Evolutionary conservation across 2,113 vertebrate species (phyloP).

Genomic region (Pteropus alecto): DNA sequence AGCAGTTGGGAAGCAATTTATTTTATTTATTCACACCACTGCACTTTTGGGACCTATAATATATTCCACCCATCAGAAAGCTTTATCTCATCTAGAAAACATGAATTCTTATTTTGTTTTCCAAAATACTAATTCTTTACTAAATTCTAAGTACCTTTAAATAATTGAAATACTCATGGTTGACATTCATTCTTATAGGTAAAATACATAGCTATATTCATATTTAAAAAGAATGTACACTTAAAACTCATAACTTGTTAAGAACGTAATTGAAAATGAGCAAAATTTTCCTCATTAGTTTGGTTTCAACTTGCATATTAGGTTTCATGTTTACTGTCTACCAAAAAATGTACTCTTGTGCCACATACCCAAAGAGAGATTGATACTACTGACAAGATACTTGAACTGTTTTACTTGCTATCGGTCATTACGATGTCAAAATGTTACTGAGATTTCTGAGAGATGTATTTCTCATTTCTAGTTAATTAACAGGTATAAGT

Average conservation of each 20-base stretch:
- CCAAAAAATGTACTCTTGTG: not conserved
- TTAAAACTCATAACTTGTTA: conserved; percentile 30
- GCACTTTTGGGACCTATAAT: conserved; percentile 59
- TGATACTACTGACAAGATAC: not conserved
- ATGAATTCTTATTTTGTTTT: conserved; percentile 62
- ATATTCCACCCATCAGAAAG: conserved; percentile 62
- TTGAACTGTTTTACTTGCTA: not conserved
- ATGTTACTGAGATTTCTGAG: not conserved
- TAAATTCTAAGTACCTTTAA: conserved; percentile 60
- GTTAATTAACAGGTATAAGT: not conserved
- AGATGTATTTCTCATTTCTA: not conserved
- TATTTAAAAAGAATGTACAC: not conserved
- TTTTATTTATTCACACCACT: conserved; percentile 64
- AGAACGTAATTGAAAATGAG: conserved; percentile 46
- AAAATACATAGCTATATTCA: conserved; percentile 53
- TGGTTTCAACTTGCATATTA: not conserved
- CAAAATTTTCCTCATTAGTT: not conserved
- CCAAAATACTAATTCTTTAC: conserved; percentile 49
- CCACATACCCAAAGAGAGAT: not conserved
- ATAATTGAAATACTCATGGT: conserved; percentile 20
- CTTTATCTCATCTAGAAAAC: conserved; percentile 69
- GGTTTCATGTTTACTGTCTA: not conserved
- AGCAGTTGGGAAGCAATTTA: conserved; percentile 63
- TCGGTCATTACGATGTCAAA: not conserved
- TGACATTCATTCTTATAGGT: conserved; percentile 53